Conservation (phyloP, 1,140 invertebrate species). For the Apis mellifera region DNA sequence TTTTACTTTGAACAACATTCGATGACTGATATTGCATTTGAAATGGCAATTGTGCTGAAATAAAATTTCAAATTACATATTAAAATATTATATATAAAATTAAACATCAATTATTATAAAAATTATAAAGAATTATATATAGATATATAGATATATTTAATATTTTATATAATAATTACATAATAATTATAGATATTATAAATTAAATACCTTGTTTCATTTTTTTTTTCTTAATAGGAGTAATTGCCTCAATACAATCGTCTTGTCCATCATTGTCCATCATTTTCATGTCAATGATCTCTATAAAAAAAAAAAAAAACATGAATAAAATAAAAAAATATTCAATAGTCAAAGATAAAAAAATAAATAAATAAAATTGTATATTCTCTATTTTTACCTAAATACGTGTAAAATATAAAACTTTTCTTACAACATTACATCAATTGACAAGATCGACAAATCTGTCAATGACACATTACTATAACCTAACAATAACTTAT, state of each 20-base stretch:
- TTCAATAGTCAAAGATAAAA: conserved; percentile 2
- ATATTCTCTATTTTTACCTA: conserved; percentile 1
- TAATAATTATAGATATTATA: neutral
- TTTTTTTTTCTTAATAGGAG: conserved; percentile 67
- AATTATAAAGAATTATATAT: neutral
- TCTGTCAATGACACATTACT: conserved; percentile 45
- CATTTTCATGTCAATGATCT: conserved; percentile 50
- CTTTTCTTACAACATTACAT: conserved; percentile 15
- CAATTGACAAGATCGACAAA: conserved; percentile 8
- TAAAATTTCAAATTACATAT: conserved; percentile 29
- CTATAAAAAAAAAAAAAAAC: conserved; percentile 7
- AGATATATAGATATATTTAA: no score
- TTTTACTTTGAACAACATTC: conserved; percentile 66
- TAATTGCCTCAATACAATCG: conserved; percentile 60
- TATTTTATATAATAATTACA: neutral
- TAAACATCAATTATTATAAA: neutral
- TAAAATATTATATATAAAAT: no score
- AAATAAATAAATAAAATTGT: conserved; percentile 14
- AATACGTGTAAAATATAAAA: neutral
- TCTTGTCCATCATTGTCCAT: conserved; percentile 57
- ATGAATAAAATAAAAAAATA: neutral
- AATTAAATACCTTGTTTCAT: conserved; percentile 73
- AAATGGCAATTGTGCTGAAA: conserved; percentile 76
- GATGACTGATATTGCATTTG: conserved; percentile 68
- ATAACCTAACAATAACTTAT: conserved; percentile 58